Evolutionary conservation across 2,113 vertebrate genomes (phyloP).

Genomic region (Propithecus coquereli): DNA sequence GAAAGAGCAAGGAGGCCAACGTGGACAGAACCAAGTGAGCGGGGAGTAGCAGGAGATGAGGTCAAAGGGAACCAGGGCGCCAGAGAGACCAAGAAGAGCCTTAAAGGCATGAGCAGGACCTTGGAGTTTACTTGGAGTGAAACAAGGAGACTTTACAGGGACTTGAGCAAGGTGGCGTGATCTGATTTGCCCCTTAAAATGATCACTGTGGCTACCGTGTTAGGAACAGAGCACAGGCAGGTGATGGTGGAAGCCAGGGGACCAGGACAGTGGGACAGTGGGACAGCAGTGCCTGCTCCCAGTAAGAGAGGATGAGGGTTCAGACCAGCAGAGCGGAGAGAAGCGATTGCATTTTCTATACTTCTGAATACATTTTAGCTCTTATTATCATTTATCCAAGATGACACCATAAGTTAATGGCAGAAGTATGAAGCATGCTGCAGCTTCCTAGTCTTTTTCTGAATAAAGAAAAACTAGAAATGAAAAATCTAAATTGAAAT

Average conservation of each 20-base stretch:
- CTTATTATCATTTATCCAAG: background rate
- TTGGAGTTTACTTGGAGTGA: background rate
- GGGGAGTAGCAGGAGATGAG: background rate
- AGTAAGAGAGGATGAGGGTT: background rate
- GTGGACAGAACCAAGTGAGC: background rate
- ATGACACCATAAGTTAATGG: background rate
- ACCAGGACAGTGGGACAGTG: background rate
- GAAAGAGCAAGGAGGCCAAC: background rate
- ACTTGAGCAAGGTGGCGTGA: background rate
- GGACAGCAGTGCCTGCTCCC: background rate
- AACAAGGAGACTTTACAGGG: no score
- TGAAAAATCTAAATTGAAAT: fast-evolving
- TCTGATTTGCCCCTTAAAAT: background rate
- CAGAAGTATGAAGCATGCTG: background rate
- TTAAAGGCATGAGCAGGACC: background rate
- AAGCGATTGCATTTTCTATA: background rate
- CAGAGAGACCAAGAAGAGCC: background rate
- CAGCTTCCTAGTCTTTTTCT: background rate
- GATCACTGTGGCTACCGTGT: background rate
- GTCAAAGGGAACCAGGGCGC: background rate
- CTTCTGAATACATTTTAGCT: background rate
- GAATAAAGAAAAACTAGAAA: conserved; percentile 7
- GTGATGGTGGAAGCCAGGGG: background rate
- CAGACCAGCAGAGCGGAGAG: background rate
- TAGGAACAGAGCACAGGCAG: background rate